Base-by-base conservation (phyloP, 2,113 vertebrate genomes). In the Leptobrachium leishanense region DNA sequence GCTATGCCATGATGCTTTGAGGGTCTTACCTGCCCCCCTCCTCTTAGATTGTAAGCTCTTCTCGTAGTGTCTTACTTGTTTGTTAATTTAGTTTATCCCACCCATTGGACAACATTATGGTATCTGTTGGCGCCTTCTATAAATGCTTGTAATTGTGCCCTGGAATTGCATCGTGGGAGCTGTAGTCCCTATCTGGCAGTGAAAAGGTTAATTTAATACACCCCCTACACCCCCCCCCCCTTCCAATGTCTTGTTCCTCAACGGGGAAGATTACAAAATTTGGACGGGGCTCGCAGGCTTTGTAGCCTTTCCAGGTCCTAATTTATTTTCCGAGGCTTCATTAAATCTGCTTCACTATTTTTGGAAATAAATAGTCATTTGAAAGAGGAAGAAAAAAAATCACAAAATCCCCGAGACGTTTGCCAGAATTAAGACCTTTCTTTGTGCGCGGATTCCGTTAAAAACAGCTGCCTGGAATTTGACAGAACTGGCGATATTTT, bases 331-430 rank as follows among this genome's bases (percentile, higher is more conserved):
- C 77, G 8, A 65, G 13, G 63, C 72, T 79, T 79, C 77, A 79
- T 74, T 67, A 73, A 79, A 66, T 79, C 77, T 11, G 40, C 2
- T 73, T 73, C 71, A 57, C 70, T 80, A 74, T 80, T 80, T 80
- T 80, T 80, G 77, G 71, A 80, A 80, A 80, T 80, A 74, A 74
- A 59, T 59, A 20, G 77, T 80, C 77, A 80, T 79, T 41, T 5
- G 11, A 53, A 11, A 53, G 11, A 53, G 50, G 11, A 11, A 53
- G 50, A 53, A 11, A 53, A 53, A 53, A 53, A 53, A 53, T 5
- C 46, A 50, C 46, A 40, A 46, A 46, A 41, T 20, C 41, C 2
- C 12, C 0, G 46, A 9, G 10, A 8, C 41, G 10, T 31, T 65
- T 68, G 77, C 77, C 77, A 80, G 77, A 68, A 74, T 74, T 68